A percentile compares a stretch with the other conserved stretches of the same genome.
Conservation (phyloP, 2,797 vertebrate species). For the Lophotriccus pileatus region DNA sequence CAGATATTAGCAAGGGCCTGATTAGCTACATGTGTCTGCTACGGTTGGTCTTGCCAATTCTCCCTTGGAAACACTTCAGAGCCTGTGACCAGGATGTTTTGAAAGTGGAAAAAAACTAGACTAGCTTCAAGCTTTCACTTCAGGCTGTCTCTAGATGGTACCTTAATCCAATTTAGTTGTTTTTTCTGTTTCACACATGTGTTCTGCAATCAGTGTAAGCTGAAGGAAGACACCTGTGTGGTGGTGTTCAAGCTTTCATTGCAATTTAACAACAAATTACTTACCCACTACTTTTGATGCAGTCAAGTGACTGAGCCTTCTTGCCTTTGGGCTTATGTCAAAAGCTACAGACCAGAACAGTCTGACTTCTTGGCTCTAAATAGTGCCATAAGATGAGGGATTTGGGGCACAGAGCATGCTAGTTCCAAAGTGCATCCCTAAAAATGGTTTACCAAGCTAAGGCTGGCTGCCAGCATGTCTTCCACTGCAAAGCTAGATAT, state of each 20-base stretch:
- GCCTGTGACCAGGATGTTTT: neutral
- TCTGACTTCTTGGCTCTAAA: neutral
- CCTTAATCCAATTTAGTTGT: neutral
- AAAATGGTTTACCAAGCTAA: neutral
- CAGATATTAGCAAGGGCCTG: neutral
- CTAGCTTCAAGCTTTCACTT: neutral
- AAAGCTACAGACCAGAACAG: neutral
- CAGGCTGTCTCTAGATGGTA: neutral
- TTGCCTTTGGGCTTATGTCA: neutral
- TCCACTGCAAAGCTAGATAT: neutral
- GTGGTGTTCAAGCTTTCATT: neutral
- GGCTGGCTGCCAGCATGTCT: neutral
- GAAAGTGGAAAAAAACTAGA: neutral
- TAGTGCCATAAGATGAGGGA: neutral
- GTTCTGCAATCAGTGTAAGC: neutral
- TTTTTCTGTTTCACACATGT: accelerated
- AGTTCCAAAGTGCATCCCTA: neutral
- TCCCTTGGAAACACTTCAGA: neutral
- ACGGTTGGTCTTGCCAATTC: neutral
- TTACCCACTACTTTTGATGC: neutral
- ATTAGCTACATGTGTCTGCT: neutral
- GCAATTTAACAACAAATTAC: neutral
- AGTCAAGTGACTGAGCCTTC: neutral
- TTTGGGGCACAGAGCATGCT: neutral
- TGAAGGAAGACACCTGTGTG: neutral